Base-by-base conservation (phyloP, 2,888 invertebrate genomes). In the Orthosia gothica region DNA sequence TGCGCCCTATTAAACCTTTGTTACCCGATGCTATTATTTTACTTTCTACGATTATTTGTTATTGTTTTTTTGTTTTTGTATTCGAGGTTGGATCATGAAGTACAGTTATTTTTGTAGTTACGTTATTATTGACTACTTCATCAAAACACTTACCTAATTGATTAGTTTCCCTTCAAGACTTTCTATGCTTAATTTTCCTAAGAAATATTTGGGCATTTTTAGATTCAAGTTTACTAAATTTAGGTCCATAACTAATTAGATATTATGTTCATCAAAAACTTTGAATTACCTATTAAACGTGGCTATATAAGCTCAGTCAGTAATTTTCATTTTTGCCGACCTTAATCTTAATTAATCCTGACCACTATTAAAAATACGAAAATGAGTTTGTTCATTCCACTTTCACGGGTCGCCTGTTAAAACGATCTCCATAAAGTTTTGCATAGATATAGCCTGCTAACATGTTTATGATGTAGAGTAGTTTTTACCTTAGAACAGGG, bases 1-100 rank as follows among this genome's bases (percentile, higher is more conserved):
- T 92, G 92, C 90, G 87, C 92, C 92, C 93, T 92, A 93, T 93
- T 94, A 93, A 93, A 93, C 92, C 92, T 93, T 92, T 92, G 93
- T 93, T 92, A 90, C 90, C 89, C 87, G 82, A 86, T 89, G 82
- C 89, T 91, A 92, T 92, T 92, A 92, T 92, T 91, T 91, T 88
- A 90, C 89, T 90, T 91, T 89, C 89, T 88, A 76, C 83, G 83
- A 88, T 87, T 87, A 76, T 88, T 89, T 89, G 89, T 91, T 90
- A 89, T 90, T 87, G 84, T 85, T 84, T 85, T 89, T 89, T 87
- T 67, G 45, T n/a, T 65, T 69, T 62, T 45, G n/a, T 45, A 54
- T 62, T 66, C 49, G 9, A 54, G 12, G 40, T 63, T 63, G 3
- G 15, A 57, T 47, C n/a, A 5, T 49, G 26, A 45, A 32, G n/a